Percentiles rank a stretch among this genome's conserved stretches.
Evolutionary conservation across 2,113 vertebrate genomes (phyloP).

Genomic region (Phoxinus phoxinus): DNA sequence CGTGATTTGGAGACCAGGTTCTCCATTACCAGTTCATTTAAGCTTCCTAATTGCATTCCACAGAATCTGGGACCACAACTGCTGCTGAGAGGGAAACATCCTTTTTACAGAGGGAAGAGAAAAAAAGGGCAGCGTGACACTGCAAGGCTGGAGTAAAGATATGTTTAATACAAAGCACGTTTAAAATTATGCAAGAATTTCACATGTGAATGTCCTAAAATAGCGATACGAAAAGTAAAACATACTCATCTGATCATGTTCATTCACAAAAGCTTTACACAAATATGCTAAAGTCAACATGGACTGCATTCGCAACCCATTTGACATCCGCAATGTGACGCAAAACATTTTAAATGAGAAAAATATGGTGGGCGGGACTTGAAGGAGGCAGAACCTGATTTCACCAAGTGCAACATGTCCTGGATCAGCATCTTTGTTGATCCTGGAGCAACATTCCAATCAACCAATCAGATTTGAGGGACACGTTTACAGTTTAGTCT

Average conservation of each 20-base stretch:
- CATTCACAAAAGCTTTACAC: neutral
- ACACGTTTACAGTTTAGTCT: too few relatives aligned
- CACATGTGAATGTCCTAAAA: neutral
- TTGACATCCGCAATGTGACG: neutral
- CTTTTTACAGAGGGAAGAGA: constrained; percentile 4
- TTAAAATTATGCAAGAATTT: constrained; percentile 7
- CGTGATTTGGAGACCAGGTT: constrained; percentile 95
- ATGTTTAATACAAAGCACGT: neutral
- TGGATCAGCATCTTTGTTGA: too few relatives aligned
- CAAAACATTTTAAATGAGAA: neutral
- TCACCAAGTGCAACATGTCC: too few relatives aligned
- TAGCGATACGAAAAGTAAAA: neutral
- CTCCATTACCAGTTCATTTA: constrained; percentile 99
- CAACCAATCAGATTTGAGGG: too few relatives aligned
- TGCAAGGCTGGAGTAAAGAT: constrained; percentile 6
- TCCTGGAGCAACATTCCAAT: too few relatives aligned
- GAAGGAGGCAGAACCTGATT: neutral
- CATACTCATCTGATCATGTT: neutral
- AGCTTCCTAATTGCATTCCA: constrained; percentile 99
- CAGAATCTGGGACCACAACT: constrained; percentile 95
- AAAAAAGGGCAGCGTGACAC: constrained; percentile 30
- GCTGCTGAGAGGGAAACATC: constrained; percentile 80
- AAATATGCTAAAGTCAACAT: neutral
- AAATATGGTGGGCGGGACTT: neutral
- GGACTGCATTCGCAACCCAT: neutral